phyloP scores from a whole-genome alignment of 2,113 vertebrate genomes.

The Colius striatus region DNA sequence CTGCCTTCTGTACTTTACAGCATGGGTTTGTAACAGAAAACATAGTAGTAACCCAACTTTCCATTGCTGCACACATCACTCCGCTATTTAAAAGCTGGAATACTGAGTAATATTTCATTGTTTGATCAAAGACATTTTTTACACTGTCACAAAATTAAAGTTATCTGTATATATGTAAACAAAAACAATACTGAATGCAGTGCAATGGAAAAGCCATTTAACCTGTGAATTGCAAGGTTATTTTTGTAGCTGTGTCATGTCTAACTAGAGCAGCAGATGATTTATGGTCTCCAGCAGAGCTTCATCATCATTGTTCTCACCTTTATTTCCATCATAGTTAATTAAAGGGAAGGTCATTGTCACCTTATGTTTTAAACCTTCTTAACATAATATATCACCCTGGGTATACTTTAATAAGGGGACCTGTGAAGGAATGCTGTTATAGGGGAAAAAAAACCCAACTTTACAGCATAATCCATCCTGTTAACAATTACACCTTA shows the following conservation, averaged over 20 bases:
- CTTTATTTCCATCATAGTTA: conserved; percentile 99
- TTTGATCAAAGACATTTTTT: background rate
- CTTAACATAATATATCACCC: conserved; percentile 99
- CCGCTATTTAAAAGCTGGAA: background rate
- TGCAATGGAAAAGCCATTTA: conserved; percentile 77
- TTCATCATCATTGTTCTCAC: conserved; percentile 94
- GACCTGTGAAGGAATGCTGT: conserved; percentile 85
- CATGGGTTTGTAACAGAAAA: background rate
- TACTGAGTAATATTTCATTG: background rate
- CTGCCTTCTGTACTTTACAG: background rate
- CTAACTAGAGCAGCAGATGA: conserved; percentile 81
- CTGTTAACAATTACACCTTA: conserved; percentile 82
- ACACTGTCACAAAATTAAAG: background rate
- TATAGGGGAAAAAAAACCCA: conserved; percentile 63
- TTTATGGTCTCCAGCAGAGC: conserved; percentile 90
- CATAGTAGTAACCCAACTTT: background rate
- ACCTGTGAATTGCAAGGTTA: conserved; percentile 93
- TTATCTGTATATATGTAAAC: background rate
- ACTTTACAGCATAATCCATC: conserved; percentile 80
- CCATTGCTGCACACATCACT: background rate
- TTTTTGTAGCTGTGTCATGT: conserved; percentile 84
- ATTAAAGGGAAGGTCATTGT: conserved; percentile 99
- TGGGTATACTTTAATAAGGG: conserved; percentile 83
- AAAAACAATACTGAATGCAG: background rate
- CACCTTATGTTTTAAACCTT: conserved; percentile 91